Conservation (phyloP, 2,113 vertebrate genomes). For the Stegostoma tigrinum region DNA sequence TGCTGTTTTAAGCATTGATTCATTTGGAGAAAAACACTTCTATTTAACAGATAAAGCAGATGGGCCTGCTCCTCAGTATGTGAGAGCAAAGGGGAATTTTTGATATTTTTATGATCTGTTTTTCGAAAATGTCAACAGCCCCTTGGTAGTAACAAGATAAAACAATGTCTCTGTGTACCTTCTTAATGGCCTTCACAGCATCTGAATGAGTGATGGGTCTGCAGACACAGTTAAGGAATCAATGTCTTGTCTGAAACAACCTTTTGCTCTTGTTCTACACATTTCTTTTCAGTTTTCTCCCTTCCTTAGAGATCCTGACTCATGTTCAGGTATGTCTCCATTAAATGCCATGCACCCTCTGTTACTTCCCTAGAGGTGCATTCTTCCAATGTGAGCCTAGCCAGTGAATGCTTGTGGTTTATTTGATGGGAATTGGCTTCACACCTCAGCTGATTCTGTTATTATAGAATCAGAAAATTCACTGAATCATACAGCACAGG, state of each 20-base stretch:
- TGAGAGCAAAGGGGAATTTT: background rate
- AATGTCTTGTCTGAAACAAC: background rate
- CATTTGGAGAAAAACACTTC: background rate
- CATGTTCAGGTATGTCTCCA: background rate
- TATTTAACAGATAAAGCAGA: background rate
- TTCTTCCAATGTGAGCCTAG: background rate
- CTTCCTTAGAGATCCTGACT: background rate
- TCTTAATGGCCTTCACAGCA: constrained; percentile 7
- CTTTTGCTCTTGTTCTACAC: background rate
- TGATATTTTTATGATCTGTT: constrained; percentile 20
- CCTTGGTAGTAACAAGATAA: constrained; percentile 16
- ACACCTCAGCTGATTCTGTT: background rate
- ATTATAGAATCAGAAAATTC: background rate
- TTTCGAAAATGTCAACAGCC: constrained; percentile 14
- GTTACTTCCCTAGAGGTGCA: background rate
- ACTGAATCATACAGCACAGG: background rate
- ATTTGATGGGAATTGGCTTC: background rate
- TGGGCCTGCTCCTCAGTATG: background rate
- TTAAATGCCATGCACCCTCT: background rate
- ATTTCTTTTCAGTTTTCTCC: background rate
- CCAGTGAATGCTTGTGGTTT: background rate
- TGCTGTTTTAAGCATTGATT: background rate
- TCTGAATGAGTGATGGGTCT: constrained; percentile 10
- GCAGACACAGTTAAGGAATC: background rate
- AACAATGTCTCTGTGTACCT: background rate